Evolutionary conservation across 2,113 vertebrate genomes (phyloP).

Genomic region (Seriola aureovittata): DNA sequence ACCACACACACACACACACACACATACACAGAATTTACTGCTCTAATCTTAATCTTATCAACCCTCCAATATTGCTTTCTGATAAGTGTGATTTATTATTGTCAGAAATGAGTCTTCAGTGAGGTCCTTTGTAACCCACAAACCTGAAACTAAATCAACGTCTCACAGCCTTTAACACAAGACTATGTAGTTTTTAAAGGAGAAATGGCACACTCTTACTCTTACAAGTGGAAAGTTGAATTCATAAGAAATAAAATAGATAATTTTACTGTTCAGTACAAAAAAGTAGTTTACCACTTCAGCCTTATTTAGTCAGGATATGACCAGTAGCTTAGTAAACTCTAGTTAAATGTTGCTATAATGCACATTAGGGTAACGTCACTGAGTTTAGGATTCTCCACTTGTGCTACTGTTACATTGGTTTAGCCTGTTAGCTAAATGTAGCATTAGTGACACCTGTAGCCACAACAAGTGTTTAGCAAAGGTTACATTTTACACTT

Average conservation of each 20-base stretch:
- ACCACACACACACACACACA: slow-evolving; percentile 65
- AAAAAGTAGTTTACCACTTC: not conserved
- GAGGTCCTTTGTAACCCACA: slow-evolving; percentile 42
- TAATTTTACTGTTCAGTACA: not conserved
- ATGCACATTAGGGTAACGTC: not conserved
- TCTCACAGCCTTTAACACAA: not conserved
- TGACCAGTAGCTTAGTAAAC: not conserved
- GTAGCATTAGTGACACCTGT: not conserved
- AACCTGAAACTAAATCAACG: slow-evolving; percentile 26
- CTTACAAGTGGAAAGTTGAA: not conserved
- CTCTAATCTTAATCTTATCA: slow-evolving; percentile 80
- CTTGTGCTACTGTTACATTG: not conserved
- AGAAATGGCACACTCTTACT: not conserved
- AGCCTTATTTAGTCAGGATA: not conserved
- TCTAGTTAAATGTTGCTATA: not conserved
- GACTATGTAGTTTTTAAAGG: not conserved
- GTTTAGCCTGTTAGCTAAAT: not conserved
- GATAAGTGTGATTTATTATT: slow-evolving; percentile 77
- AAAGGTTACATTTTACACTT: not conserved
- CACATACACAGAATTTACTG: slow-evolving; percentile 69
- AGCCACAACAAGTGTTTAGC: not conserved
- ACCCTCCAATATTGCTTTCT: slow-evolving; percentile 54
- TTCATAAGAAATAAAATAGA: not conserved
- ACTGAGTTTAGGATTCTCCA: not conserved
- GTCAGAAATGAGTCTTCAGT: slow-evolving; percentile 48